Evolutionary conservation across 2,113 vertebrate genomes (phyloP).

Genomic region (Muntiacus muntjak): DNA sequence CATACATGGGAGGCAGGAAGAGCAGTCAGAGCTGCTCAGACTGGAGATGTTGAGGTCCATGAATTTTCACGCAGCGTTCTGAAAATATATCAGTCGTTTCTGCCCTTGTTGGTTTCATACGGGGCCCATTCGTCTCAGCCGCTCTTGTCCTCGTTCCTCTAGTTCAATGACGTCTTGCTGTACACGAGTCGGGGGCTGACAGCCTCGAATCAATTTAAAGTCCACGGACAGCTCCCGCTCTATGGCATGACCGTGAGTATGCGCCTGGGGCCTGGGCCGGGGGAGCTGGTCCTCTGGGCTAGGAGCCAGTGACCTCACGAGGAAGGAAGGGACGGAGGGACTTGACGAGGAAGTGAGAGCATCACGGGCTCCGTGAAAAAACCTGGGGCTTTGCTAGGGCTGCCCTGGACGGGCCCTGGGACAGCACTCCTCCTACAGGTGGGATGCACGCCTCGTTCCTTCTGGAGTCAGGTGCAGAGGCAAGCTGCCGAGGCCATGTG

Average conservation of each 20-base stretch:
- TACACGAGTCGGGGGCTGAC: constrained; percentile 97
- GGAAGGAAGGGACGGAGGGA: not conserved
- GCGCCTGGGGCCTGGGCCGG: accelerated
- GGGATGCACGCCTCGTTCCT: accelerated
- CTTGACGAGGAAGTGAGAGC: not conserved
- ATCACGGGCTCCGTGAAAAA: not conserved
- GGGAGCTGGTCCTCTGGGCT: not conserved
- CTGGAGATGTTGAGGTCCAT: accelerated
- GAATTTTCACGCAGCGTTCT: accelerated
- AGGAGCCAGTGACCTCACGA: not conserved
- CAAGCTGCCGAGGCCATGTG: accelerated
- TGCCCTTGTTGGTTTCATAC: accelerated
- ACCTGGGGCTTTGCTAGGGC: too few relatives aligned
- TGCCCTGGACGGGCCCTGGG: not conserved
- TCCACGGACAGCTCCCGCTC: constrained; percentile 93
- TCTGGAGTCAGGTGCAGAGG: not conserved
- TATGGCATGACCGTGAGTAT: constrained; percentile 94
- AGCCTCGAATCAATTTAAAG: constrained; percentile 94
- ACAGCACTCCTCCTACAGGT: accelerated
- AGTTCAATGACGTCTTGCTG: constrained; percentile 95
- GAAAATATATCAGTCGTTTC: not conserved
- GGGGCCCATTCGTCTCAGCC: not conserved
- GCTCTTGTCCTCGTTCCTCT: constrained; percentile 40
- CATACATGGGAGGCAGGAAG: not conserved
- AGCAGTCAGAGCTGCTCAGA: not conserved